Base-by-base conservation (phyloP, 2,888 invertebrate species). In the Muscina levida region DNA sequence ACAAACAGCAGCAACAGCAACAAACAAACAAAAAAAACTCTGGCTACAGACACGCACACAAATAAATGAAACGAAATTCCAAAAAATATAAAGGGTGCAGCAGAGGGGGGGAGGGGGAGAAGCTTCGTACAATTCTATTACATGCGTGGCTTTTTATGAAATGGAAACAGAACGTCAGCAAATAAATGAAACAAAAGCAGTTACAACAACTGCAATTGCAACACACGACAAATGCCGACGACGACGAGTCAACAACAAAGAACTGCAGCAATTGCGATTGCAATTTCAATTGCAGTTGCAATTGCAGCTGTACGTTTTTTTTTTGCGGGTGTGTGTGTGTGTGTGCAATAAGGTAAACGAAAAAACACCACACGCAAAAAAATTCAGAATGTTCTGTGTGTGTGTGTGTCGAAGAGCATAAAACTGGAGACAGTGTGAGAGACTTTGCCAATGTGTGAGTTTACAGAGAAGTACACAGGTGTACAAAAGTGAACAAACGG, bases 81-180 rank as follows among this genome's bases (percentile, higher is more conserved):
- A 77, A 82, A 83, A 84, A 83, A 82, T 77, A 68, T 57, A 24
- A 53, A 72, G 68, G 66, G 46, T 74, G 67, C 57, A 10, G 24
- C 37, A 59, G 2, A 59, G 37, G 37, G 39, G 19, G 39, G 17
- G n/a, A 62, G 17, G 1, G 19, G 8, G 19, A 19, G 11, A 51
- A 51, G 22, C 56, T 62, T 57, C 42, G 68, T 65, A 48, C 81
- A 81, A 81, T 81, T 81, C 66, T 79, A 79, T 79, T 74, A 77
- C 62, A 84, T 82, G 84, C 84, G 84, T 84, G 83, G 83, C 83
- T 84, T 84, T 86, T 85, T 86, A 8, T 68, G 68, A 59, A 67
- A 62, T 57, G 67, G 67, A 70, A 67, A 53, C 56, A 59, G 74
- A 65, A 62, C 72, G 48, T 37, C 73, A 48, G 44, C 68, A 77